phyloP scores from a whole-genome alignment of 2,888 invertebrate genomes.

The Drosophila lacicola region DNA sequence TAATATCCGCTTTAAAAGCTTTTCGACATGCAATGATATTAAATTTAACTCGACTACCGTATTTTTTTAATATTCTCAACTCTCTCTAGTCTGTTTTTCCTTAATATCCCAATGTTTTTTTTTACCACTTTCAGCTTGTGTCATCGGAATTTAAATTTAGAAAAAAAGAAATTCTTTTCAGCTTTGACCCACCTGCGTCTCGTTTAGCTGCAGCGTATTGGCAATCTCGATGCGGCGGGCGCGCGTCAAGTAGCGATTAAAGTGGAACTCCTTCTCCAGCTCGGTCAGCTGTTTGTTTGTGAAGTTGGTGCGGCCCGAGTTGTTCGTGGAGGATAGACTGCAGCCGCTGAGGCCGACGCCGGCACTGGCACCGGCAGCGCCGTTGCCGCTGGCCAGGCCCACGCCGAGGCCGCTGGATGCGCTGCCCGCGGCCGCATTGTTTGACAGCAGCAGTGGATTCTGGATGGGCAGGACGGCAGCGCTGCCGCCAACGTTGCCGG shows the following conservation, averaged over 20 bases:
- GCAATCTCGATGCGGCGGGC: constrained; percentile 99
- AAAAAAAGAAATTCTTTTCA: not conserved
- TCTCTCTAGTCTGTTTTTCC: not conserved
- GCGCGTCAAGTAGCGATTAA: constrained; percentile 98
- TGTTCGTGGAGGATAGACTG: constrained; percentile 86
- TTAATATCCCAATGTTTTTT: not conserved
- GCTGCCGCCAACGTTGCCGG: constrained; percentile 59
- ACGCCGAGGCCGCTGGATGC: constrained; percentile 51
- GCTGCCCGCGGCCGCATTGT: constrained; percentile 44
- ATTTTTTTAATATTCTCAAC: not conserved
- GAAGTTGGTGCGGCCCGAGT: constrained; percentile 98
- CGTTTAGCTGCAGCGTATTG: constrained; percentile 97
- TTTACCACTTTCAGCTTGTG: not conserved
- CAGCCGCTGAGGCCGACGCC: constrained; percentile 77
- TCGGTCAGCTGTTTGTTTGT: constrained; percentile 99
- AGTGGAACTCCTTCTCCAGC: constrained; percentile 99
- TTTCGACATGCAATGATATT: too few relatives aligned
- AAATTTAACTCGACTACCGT: too few relatives aligned
- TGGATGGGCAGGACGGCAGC: constrained; percentile 67
- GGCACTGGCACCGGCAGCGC: constrained; percentile 55
- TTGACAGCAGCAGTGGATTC: constrained; percentile 74
- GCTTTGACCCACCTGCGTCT: constrained; percentile 90
- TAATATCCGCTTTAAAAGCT: too few relatives aligned
- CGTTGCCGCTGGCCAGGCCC: constrained; percentile 85
- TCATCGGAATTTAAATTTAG: not conserved